Evolutionary conservation across 2,888 invertebrate species (phyloP), one percentile per base, ranked within the genome.

Genomic region (Koerneria pararmatus): DNA sequence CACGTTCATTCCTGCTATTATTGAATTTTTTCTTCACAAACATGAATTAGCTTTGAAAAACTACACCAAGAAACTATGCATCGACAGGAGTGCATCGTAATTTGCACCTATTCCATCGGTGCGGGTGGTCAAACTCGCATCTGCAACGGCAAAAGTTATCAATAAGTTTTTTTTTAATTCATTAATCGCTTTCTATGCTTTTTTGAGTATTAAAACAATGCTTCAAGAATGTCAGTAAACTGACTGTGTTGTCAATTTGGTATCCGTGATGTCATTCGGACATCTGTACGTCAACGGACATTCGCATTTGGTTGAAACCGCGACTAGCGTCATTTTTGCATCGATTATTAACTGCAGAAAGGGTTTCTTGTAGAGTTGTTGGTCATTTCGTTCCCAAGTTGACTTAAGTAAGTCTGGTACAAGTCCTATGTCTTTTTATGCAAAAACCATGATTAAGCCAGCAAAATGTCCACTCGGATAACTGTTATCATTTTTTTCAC

Each of bases 261-360:
- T 65, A 35, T 65, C 65, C 11, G 6, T 24, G 8, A 58, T 56
- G n/a, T 65, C 58, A 15, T 31, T 22, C 31, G 65, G 65, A 27
- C 65, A 65, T 48, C 57, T 5, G 27, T 58, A 65, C 34, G 57
- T 58, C 2, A 15, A 11, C 48, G 65, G 65, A n/a, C 65, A 65
- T 11, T 6, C 34, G 46, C 65, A 65, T 49, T 57, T 56, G 4
- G 32, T 32, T 15, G 65, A 65, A 29, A 57, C 58, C 2, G 65
- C 65, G 6, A 65, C 58, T 11, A 65, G 57, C 1, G 56, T 49
- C 46, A 35, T 48, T 34, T 54, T 31, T 5, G 34, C 24, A 24
- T 65, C 65, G 58, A 65, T 65, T 0, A 65, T 24, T 49, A 65
- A 56, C 65, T 65, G 49, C n/a, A n/a, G n/a, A n/a, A n/a, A n/a